Base-by-base conservation (phyloP, 1,140 invertebrate genomes). In the Drosophila ercepeae region DNA sequence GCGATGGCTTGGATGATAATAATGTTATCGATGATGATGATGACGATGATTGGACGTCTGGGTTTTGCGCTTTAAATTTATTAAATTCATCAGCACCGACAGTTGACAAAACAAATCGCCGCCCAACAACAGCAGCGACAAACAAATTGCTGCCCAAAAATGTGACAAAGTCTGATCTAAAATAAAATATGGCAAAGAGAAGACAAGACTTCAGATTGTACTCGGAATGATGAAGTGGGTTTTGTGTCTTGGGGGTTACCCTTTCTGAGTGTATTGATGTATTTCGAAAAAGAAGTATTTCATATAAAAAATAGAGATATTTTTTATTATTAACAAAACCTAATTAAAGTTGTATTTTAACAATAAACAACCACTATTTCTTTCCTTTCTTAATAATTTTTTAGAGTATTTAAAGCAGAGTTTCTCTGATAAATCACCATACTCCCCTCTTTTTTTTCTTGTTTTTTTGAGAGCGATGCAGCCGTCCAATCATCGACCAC, bases 61-160 rank as follows among this genome's bases (percentile, higher is more conserved):
- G 14, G 70, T 67, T 63, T 21, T 32, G 59, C 41, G 67, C 55
- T 60, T 84, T 61, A 86, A 86, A 84, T 86, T 72, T 86, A 84
- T 84, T 84, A 86, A 84, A 84, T 86, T 81, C 81, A 81, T 79
- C 72, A 76, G 41, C 73, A 46, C 46, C 78, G 81, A 86, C 81
- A 84, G 81, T 84, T 84, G 81, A 86, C 81, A 84, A 84, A 84
- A 86, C 72, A 79, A 84, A 86, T 71, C 57, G 76, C 59, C 57
- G 46, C 52, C 45, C 36, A 29, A 23, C 42, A 64, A 41, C 54
- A 25, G 67, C 41, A 45, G 57, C 29, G 27, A 13, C 41, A 58
- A 59, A 57, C 36, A 45, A 61, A 72, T 52, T 61, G 46, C 52
- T 50, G 52, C 29, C 60, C 60, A 78, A 69, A 78, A 54, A 45